Percentiles rank a stretch among this genome's conserved stretches.
phyloP scores from a whole-genome alignment of 2,113 vertebrate species.

The Athene cunicularia region DNA sequence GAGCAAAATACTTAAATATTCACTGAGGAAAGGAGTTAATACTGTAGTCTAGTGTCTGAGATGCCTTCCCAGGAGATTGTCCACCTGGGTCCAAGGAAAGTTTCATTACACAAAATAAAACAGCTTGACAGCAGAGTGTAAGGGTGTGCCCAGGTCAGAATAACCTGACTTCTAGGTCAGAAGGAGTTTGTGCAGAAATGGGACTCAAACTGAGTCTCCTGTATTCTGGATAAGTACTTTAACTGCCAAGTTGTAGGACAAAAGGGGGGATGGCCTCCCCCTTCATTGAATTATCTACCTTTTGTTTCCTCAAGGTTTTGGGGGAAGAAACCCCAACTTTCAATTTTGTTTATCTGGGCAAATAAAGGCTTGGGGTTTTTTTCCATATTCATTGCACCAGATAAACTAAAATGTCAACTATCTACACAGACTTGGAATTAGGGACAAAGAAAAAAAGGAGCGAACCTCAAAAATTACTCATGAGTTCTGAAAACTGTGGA shows the following conservation, averaged over 20 bases:
- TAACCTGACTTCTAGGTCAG: background rate
- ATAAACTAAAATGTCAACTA: background rate
- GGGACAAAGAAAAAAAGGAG: background rate
- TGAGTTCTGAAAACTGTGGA: background rate
- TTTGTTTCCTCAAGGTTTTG: background rate
- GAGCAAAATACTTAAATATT: background rate
- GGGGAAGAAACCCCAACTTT: rapidly evolving
- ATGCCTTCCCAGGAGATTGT: background rate
- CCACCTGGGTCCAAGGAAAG: background rate
- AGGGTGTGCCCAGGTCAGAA: background rate
- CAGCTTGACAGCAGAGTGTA: background rate
- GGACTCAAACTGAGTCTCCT: background rate
- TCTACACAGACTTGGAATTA: background rate
- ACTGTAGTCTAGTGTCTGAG: background rate
- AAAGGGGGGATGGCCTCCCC: background rate
- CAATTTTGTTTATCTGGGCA: background rate
- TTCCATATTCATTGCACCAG: background rate
- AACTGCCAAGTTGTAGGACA: background rate
- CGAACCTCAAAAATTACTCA: background rate
- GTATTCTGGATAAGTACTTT: background rate
- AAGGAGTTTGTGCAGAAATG: background rate
- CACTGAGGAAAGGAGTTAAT: background rate
- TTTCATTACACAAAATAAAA: background rate
- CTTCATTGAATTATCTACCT: background rate
- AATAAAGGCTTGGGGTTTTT: background rate